A percentile compares a stretch with the other conserved stretches of the same genome.
These are phyloP conservation scores for Nycteola revayana DNA, from an alignment of 2,888 invertebrate genomes.

Conservation along the genomic window DNA sequence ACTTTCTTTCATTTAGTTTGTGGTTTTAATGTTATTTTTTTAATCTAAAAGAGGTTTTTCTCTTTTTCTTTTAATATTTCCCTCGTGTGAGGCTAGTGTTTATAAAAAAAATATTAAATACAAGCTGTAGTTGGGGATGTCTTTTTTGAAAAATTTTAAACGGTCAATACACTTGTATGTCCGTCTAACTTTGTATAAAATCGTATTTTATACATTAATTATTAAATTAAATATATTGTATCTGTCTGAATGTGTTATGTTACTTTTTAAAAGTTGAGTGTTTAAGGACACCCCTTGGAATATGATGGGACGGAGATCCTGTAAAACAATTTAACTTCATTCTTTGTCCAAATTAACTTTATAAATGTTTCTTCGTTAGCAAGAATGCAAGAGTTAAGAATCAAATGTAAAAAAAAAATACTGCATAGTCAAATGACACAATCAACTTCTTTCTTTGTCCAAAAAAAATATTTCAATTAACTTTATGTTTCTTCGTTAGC, in stretches of 20 bases:
- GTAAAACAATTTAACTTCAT: too few relatives aligned
- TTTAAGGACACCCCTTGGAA: too few relatives aligned
- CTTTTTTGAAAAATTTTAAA: slow-evolving; percentile 77
- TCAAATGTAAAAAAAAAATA: too few relatives aligned
- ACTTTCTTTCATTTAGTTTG: too few relatives aligned
- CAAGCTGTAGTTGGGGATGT: slow-evolving; percentile 38
- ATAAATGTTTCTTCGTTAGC: too few relatives aligned
- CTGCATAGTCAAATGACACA: too few relatives aligned
- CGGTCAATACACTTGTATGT: slow-evolving; percentile 39
- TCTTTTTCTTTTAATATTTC: slow-evolving; percentile 31
- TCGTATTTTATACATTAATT: slow-evolving; percentile 77
- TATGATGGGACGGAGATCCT: too few relatives aligned
- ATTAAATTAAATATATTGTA: slow-evolving; percentile 51
- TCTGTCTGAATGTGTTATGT: slow-evolving; percentile 23
- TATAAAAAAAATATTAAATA: slow-evolving; percentile 34
- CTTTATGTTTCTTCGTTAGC: too few relatives aligned
- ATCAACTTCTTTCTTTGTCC: too few relatives aligned
- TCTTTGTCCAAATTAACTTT: too few relatives aligned
- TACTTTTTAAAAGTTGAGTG: slow-evolving; percentile 11
- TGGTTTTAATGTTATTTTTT: slow-evolving; percentile 2
- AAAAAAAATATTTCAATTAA: too few relatives aligned
- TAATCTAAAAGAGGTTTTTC: slow-evolving; percentile 31
- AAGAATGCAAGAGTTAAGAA: too few relatives aligned
- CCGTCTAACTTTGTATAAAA: slow-evolving; percentile 70
- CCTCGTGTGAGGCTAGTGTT: slow-evolving; percentile 41